A percentile compares a stretch with the other conserved stretches of the same genome.
Evolutionary conservation across 2,113 vertebrate genomes (phyloP).

Genomic region (Tachycineta bicolor): DNA sequence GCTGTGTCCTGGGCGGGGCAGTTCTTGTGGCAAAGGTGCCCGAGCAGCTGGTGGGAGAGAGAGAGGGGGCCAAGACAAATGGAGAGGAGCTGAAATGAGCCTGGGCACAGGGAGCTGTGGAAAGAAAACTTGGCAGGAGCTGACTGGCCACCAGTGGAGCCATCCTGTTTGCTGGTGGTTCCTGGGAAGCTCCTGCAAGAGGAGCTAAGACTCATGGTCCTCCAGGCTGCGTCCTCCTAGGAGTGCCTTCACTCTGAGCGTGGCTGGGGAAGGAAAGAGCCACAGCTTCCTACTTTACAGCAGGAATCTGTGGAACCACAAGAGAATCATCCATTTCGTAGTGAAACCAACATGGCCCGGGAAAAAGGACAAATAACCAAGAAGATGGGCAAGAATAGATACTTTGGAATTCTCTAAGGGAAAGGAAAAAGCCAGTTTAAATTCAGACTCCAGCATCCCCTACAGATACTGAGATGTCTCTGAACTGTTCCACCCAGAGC

Average conservation of each 20-base stretch:
- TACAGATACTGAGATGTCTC: not conserved
- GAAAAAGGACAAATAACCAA: not conserved
- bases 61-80: not conserved
- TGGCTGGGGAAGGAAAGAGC: not conserved
- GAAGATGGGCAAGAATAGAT: not conserved
- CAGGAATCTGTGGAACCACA: not conserved
- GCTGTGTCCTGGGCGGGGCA: rapidly evolving
- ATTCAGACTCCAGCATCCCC: not conserved
- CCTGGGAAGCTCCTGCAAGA: not conserved
- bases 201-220: rapidly evolving
- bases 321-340: not conserved
- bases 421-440: not conserved
- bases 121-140: not conserved
- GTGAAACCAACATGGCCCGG: not conserved
- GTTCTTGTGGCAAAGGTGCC: not conserved
- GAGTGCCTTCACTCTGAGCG: rapidly evolving
- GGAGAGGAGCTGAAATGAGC: not conserved
- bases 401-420: not conserved
- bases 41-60: not conserved
- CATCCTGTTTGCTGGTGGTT: not conserved
- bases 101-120: not conserved
- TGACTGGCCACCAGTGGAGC: rapidly evolving
- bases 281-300: not conserved
- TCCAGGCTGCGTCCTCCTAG: not conserved
- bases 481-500: not conserved